Conservation (phyloP, 2,888 invertebrate genomes). For the Pantelozetes paolii region DNA sequence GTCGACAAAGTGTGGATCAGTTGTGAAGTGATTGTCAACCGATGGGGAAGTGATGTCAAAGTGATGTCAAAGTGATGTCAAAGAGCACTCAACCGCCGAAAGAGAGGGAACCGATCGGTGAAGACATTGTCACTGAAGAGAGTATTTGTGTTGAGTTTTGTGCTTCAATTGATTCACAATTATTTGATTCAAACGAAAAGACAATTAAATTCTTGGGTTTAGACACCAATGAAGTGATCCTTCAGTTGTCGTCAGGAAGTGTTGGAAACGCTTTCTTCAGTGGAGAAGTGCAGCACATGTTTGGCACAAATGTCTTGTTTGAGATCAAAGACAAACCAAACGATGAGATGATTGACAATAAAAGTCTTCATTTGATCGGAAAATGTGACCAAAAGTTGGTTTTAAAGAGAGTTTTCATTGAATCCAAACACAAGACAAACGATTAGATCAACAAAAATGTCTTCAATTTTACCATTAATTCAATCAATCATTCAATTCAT, state of each 20-base stretch:
- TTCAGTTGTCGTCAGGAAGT: not conserved
- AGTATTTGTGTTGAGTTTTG: constrained; percentile 1
- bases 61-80: not conserved
- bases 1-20: not conserved
- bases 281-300: not conserved
- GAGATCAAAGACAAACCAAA: constrained; percentile 11
- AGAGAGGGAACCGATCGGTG: not conserved
- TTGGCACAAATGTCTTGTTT: constrained; percentile 2
- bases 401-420: not conserved
- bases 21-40: not conserved
- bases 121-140: not conserved
- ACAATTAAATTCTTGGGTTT: constrained; percentile 10
- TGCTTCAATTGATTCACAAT: not conserved
- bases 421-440: not conserved
- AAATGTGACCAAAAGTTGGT: not conserved
- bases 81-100: not conserved
- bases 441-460: not conserved
- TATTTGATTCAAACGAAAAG: not conserved
- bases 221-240: not conserved
- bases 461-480: not conserved
- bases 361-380: not conserved
- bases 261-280: not conserved
- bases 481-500: too few species aligned
- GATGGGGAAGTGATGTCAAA: not conserved
- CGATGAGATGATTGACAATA: not conserved